Conservation (phyloP, 2,797 vertebrate species). For the Cuculus canorus region DNA sequence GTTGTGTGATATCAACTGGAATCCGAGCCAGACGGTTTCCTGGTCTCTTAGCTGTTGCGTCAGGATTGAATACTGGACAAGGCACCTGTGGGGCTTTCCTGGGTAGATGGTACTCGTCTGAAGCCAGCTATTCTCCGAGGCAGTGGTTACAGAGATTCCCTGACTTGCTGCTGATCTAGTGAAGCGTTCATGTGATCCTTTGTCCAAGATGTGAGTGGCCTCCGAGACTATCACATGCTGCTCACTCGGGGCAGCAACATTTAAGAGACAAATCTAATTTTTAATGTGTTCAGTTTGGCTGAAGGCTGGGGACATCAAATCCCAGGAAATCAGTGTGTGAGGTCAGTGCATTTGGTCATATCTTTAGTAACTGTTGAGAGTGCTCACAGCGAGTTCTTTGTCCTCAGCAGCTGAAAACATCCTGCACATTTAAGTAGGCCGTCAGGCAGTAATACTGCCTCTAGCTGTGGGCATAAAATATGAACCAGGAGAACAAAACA, state of each 20-base stretch:
- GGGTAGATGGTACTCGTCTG: neutral
- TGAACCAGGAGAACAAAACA: neutral
- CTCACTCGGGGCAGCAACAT: neutral
- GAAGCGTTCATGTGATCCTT: neutral
- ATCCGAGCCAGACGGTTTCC: neutral
- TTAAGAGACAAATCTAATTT: neutral
- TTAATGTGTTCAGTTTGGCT: neutral
- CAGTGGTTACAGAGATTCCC: neutral
- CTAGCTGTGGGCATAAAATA: neutral
- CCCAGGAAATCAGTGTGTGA: neutral
- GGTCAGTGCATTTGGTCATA: neutral
- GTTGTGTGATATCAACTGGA: neutral
- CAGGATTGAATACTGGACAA: neutral
- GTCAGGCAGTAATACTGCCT: neutral
- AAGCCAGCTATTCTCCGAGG: neutral
- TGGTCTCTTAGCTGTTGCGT: neutral
- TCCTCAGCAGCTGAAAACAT: slow-evolving; percentile 22
- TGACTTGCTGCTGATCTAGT: neutral
- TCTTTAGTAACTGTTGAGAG: neutral
- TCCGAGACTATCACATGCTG: accelerated
- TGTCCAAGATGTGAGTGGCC: neutral
- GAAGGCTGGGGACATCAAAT: neutral
- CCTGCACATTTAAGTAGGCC: neutral
- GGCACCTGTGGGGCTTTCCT: neutral
- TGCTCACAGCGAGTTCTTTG: neutral